A percentile compares a stretch with the other conserved stretches of the same genome.
phyloP scores from a whole-genome alignment of 2,797 vertebrate species.

The Melanotaenia boesemani region DNA sequence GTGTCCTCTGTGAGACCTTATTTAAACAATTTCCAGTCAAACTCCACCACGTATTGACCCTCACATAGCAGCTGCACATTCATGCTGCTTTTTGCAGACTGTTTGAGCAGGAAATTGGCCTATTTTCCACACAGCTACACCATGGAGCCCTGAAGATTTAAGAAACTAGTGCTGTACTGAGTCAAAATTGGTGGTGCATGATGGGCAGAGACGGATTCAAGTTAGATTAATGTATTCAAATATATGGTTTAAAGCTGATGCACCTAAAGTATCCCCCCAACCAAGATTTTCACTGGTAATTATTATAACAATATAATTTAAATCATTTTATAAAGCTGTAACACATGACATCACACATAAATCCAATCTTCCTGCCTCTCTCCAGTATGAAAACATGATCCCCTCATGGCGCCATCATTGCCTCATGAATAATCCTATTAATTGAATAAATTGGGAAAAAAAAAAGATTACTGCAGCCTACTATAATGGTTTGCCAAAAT shows the following conservation, averaged over 20 bases:
- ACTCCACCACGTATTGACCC: conserved; percentile 3
- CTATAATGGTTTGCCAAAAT: conserved; percentile 70
- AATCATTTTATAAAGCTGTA: background rate
- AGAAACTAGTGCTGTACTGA: background rate
- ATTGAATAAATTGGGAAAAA: conserved; percentile 61
- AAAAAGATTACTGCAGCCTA: conserved; percentile 42
- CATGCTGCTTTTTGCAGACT: conserved; percentile 1
- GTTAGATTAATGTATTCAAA: background rate
- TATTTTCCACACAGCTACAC: conserved; percentile 10
- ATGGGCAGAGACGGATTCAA: background rate
- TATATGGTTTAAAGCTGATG: background rate
- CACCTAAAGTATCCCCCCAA: background rate
- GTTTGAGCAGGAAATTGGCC: conserved; percentile 19
- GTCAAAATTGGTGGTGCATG: background rate
- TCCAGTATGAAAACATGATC: conserved; percentile 17
- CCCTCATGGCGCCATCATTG: conserved; percentile 21
- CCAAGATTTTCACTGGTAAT: background rate
- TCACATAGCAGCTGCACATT: background rate
- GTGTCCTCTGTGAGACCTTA: conserved; percentile 6
- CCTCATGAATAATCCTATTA: conserved; percentile 78
- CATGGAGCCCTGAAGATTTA: background rate
- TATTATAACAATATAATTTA: background rate
- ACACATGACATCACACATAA: background rate
- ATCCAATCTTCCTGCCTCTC: conserved; percentile 6
- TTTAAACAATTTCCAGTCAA: conserved; percentile 5